Evolutionary conservation across 92 coral and sea anemone genomes (phyloP).

Genomic region (Diadumene lineata): DNA sequence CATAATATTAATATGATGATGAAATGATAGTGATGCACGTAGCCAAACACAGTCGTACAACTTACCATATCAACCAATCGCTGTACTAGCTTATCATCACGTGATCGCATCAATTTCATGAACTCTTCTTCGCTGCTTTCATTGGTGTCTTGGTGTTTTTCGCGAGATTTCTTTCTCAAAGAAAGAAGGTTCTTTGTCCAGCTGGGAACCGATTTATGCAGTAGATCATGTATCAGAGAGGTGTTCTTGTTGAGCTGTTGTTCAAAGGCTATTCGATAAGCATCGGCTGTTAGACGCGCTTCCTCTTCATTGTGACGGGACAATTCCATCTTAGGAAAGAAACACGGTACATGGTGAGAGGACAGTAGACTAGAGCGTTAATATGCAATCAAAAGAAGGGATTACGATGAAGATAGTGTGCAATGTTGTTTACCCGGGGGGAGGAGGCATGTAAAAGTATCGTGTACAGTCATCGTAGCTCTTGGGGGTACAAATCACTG

Average conservation of each 20-base stretch:
- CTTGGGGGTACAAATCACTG: too few species aligned
- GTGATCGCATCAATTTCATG: slow-evolving; percentile 54
- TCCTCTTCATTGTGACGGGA: slow-evolving; percentile 69
- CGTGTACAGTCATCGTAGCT: too few species aligned
- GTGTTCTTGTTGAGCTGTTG: slow-evolving; percentile 76
- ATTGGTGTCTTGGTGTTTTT: slow-evolving; percentile 8
- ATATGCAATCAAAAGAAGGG: background rate
- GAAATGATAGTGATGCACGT: too few species aligned
- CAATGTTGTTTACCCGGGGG: too few species aligned
- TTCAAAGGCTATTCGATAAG: slow-evolving; percentile 83
- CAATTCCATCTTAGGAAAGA: slow-evolving; percentile 46
- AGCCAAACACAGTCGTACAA: too few species aligned
- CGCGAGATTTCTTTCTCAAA: slow-evolving; percentile 20
- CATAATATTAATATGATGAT: too few species aligned
- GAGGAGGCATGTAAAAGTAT: too few species aligned
- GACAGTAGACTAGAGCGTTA: background rate
- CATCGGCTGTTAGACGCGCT: slow-evolving; percentile 75
- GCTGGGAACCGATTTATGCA: slow-evolving; percentile 70
- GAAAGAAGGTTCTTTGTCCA: slow-evolving; percentile 57
- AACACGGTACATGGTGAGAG: background rate
- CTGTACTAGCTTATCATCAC: slow-evolving; percentile 77
- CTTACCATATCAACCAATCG: slow-evolving; percentile 83
- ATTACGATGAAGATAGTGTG: too few species aligned
- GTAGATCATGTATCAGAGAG: slow-evolving; percentile 61
- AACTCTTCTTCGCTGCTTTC: slow-evolving; percentile 56